Conservation (phyloP, 2,113 vertebrate species). For the Hippocampus abdominalis region DNA sequence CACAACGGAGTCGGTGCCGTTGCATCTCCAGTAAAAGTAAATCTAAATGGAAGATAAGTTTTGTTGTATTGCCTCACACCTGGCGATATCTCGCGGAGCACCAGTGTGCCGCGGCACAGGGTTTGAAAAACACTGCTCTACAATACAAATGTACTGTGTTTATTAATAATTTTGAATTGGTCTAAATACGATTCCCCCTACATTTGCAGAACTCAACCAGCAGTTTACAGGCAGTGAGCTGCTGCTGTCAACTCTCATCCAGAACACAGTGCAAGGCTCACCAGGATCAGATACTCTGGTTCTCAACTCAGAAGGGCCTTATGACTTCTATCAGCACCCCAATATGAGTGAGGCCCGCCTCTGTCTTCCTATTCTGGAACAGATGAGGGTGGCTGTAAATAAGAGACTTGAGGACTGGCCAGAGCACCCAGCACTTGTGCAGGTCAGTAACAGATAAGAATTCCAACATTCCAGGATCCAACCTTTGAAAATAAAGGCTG, state of each 20-base stretch:
- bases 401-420: slow-evolving; percentile 87
- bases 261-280: slow-evolving; percentile 79
- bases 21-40: too few species aligned
- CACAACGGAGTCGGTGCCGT: too few species aligned
- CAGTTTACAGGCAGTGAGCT: slow-evolving; percentile 82
- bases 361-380: slow-evolving; percentile 82
- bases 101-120: too few species aligned
- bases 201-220: slow-evolving; percentile 77
- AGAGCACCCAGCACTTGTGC: slow-evolving; percentile 86
- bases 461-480: not conserved
- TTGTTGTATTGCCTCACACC: too few species aligned
- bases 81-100: too few species aligned
- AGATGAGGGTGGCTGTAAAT: slow-evolving; percentile 75
- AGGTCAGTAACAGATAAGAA: slow-evolving; percentile 70
- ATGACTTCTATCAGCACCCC: slow-evolving; percentile 93
- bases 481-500: not conserved
- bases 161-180: too few species aligned
- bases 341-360: slow-evolving; percentile 82
- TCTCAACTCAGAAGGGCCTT: slow-evolving; percentile 78
- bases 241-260: slow-evolving; percentile 81
- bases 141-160: too few species aligned
- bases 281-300: slow-evolving; percentile 66
- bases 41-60: too few species aligned
- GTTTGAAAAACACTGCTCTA: too few species aligned
- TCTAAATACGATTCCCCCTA: too few species aligned